Evolutionary conservation across 2,797 vertebrate genomes (phyloP).

Genomic region (Eutrigla gurnardus): DNA sequence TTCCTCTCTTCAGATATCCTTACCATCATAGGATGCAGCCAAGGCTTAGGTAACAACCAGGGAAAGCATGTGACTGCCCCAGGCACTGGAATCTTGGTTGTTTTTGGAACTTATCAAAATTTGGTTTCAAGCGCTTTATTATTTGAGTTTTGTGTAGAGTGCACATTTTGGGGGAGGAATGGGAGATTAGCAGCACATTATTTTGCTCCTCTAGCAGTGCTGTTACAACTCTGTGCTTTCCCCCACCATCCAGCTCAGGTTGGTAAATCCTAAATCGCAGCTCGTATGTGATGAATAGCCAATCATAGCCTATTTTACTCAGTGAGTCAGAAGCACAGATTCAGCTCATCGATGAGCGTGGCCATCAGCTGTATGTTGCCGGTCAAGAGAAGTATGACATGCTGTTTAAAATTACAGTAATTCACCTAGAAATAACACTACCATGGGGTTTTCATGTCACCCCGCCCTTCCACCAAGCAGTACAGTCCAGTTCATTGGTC

Average conservation of each 20-base stretch:
- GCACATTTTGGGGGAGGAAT: neutral
- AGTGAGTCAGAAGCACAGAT: conserved; percentile 1
- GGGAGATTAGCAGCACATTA: neutral
- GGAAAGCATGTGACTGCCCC: neutral
- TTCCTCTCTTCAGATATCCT: neutral
- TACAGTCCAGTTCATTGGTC: no score
- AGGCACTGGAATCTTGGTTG: neutral
- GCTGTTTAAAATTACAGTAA: neutral
- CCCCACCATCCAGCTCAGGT: neutral
- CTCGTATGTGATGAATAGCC: neutral
- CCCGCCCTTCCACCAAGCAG: no score
- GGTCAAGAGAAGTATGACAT: neutral
- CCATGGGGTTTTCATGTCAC: neutral
- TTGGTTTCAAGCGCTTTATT: neutral
- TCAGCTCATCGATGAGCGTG: neutral
- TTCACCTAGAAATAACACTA: neutral
- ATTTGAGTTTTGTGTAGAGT: neutral
- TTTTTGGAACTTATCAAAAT: neutral
- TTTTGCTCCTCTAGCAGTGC: neutral
- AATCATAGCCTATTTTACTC: neutral
- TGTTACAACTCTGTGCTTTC: neutral
- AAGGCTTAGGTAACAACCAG: neutral
- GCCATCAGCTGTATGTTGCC: conserved; percentile 1
- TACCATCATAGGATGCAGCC: neutral
- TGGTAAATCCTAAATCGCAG: no score